Evolutionary conservation across 2,888 invertebrate species (phyloP).

Genomic region (Petrolisthes cinctipes): DNA sequence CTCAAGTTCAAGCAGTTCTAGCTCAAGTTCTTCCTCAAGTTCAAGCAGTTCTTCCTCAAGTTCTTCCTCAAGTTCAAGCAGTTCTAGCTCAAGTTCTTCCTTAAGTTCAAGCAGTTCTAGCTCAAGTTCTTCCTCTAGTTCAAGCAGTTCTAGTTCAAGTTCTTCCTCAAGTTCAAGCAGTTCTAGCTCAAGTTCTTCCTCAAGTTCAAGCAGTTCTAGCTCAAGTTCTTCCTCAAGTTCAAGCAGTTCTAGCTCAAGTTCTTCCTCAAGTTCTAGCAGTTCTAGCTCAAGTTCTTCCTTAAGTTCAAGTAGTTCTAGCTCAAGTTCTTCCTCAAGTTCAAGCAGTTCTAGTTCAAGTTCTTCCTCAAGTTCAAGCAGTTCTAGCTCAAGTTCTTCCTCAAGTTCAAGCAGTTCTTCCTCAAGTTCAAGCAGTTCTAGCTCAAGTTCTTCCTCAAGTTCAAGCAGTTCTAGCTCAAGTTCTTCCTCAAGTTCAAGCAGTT

Average conservation of each 20-base stretch:
- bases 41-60: background rate
- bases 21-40: too few relatives aligned
- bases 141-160: constrained; percentile 2
- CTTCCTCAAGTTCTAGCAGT: background rate
- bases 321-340: constrained; percentile 5
- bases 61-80: background rate
- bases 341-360: background rate
- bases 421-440: background rate
- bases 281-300: constrained; percentile 14
- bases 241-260: too few relatives aligned
- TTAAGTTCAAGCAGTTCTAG: background rate
- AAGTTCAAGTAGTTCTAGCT: background rate
- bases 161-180: constrained; percentile 4
- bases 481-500: constrained; percentile 13
- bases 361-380: background rate
- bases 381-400: background rate
- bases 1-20: background rate
- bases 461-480: constrained; percentile 12
- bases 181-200: constrained; percentile 24
- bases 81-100: constrained; percentile 11
- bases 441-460: background rate
- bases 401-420: background rate
- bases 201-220: background rate
- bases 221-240: constrained; percentile 9
- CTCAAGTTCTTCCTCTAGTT: constrained; percentile 15